phyloP scores from a whole-genome alignment of 2,797 vertebrate species.

The Myotis myotis region DNA sequence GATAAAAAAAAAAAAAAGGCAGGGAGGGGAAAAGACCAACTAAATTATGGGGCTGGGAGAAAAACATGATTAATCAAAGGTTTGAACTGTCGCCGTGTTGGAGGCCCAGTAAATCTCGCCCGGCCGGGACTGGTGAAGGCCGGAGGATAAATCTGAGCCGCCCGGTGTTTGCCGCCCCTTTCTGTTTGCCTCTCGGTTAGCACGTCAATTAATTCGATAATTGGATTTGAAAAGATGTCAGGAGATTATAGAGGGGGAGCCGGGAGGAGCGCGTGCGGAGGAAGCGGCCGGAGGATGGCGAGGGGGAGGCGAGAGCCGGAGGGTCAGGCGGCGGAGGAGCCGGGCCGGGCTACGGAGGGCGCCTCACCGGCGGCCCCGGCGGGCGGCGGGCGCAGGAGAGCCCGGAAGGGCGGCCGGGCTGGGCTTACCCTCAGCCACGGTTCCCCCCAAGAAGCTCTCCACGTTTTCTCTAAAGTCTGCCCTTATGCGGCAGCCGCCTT shows the following conservation, averaged over 20 bases:
- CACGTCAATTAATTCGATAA: slow-evolving; percentile 83
- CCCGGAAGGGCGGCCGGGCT: not conserved
- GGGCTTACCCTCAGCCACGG: no score
- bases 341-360: not conserved
- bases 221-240: slow-evolving; percentile 81
- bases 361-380: not conserved
- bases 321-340: not conserved
- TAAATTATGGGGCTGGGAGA: slow-evolving; percentile 80
- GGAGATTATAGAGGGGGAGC: slow-evolving; percentile 63
- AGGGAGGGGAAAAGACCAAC: slow-evolving; percentile 71
- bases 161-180: slow-evolving; percentile 59
- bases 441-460: not conserved
- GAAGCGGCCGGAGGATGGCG: not conserved
- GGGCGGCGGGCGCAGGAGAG: no score
- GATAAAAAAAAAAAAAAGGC: slow-evolving; percentile 62
- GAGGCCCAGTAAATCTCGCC: slow-evolving; percentile 80
- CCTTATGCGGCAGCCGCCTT: not conserved
- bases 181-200: slow-evolving; percentile 71
- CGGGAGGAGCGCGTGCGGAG: not conserved
- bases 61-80: slow-evolving; percentile 83
- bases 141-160: slow-evolving; percentile 78
- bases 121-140: slow-evolving; percentile 63
- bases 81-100: slow-evolving; percentile 78
- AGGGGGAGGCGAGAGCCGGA: not conserved
- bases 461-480: not conserved